phyloP scores from a whole-genome alignment of 2,113 vertebrate species.

The Oreochromis aureus region DNA sequence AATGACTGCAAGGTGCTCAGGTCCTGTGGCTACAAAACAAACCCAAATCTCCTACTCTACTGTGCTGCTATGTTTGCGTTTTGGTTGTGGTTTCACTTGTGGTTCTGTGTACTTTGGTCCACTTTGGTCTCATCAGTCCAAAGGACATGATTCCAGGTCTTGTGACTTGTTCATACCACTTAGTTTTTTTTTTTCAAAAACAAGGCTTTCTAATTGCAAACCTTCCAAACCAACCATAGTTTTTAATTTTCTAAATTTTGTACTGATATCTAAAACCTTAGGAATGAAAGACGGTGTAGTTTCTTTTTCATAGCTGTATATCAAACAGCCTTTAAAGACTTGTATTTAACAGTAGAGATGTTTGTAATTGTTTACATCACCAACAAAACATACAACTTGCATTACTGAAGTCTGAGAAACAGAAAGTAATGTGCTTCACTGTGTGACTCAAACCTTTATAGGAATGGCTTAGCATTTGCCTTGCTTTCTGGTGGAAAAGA shows the following conservation, averaged over 20 bases:
- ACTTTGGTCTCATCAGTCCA: neutral
- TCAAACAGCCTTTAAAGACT: neutral
- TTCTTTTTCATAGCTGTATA: neutral
- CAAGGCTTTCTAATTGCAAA: neutral
- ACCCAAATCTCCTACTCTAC: too few species aligned
- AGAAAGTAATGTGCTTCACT: neutral
- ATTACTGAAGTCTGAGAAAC: neutral
- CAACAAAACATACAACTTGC: neutral
- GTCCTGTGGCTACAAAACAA: neutral
- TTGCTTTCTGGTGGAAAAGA: neutral
- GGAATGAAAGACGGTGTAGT: neutral
- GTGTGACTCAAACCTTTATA: neutral
- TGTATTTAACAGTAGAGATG: neutral
- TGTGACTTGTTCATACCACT: neutral
- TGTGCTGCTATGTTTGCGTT: neutral
- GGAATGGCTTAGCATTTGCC: rapidly evolving
- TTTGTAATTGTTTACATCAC: neutral
- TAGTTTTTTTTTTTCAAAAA: neutral
- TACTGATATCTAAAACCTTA: neutral
- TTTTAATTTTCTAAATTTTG: neutral
- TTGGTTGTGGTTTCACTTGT: neutral
- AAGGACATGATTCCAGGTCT: neutral
- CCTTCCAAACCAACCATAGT: neutral
- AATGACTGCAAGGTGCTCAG: neutral
- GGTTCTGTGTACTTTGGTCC: neutral